These are phyloP conservation scores for Barypeithes pellucidus DNA, from an alignment of 2,888 invertebrate genomes.

Conservation along the genomic window DNA sequence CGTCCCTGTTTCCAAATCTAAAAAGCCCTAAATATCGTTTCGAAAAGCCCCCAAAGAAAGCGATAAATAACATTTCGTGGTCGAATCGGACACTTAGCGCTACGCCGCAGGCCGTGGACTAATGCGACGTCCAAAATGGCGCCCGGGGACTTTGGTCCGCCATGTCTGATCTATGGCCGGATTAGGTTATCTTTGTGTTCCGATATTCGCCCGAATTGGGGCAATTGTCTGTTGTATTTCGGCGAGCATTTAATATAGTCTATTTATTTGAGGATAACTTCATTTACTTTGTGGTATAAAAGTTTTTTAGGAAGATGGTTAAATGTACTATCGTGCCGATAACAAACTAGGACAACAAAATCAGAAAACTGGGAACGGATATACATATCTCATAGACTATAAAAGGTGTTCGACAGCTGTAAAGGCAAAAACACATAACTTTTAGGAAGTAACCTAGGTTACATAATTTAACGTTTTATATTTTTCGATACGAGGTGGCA, in stretches of 20 bases:
- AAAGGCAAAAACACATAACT: no score
- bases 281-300: no score
- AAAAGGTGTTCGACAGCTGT: no score
- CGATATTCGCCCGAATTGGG: conserved; percentile 14
- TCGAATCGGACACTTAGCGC: conserved; percentile 28
- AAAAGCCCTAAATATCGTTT: conserved; percentile 32
- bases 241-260: conserved; percentile 7
- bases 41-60: conserved; percentile 34
- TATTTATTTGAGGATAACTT: no score
- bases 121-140: conserved; percentile 35
- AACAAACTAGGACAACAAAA: no score
- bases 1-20: conserved; percentile 9
- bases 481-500: no score
- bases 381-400: no score
- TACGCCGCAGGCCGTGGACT: conserved; percentile 28
- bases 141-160: conserved; percentile 33
- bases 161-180: conserved; percentile 41
- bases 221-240: conserved; percentile 22
- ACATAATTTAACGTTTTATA: no score
- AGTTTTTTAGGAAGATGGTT: no score
- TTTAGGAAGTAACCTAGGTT: no score
- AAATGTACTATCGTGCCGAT: no score
- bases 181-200: conserved; percentile 44
- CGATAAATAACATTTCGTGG: conserved; percentile 40
- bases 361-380: no score